Evolutionary conservation across 1,140 invertebrate species (phyloP), one percentile per base, ranked within the genome.

Genomic region (Zaprionus camerounensis): DNA sequence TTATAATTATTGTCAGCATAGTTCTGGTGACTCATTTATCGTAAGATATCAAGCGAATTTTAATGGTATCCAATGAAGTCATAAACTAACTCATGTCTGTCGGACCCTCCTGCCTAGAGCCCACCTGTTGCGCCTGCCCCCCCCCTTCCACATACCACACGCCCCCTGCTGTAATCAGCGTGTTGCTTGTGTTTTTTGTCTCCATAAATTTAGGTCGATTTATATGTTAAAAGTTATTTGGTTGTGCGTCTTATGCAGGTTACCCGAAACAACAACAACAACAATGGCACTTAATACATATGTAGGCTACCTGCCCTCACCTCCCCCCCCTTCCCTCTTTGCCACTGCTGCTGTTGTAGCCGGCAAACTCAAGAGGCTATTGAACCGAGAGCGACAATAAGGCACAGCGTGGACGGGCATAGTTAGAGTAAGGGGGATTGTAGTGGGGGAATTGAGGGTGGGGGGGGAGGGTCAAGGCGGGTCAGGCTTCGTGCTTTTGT

Each of bases 351-450:
- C 6, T 31, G 28, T 31, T 9, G 31, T 34, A 57, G 31, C 49
- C 56, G 68, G 26, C 68, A 80, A 74, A 74, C 77, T 83, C 65
- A 83, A 78, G 81, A 70, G 81, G 81, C 81, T 84, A 81, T 83
- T 83, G 81, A 83, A 84, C 81, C 51, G 63, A 59, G 20, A 59
- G 20, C 53, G 51, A 26, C 51, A 65, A 65, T 28, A 26, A 56
- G 53, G n/a, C 53, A 56, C 46, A 61, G 41, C 46, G 41, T 20
- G 20, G 46, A 2, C 17, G 13, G n/a, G 2, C n/a, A n/a, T 17
- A 17, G 5, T 46, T 46, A n/a, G n/a, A 7, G 15, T 2, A 17
- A 15, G 41, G 15, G 15, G 41, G n/a, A 17, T 12, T 6, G 41
- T 0, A n/a, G 64, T 46, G 24, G 56, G 44, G 57, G 34, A 20